Evolutionary conservation across 2,797 vertebrate genomes (phyloP), one percentile per base, ranked within the genome.

Genomic region (Siniperca obscura): DNA sequence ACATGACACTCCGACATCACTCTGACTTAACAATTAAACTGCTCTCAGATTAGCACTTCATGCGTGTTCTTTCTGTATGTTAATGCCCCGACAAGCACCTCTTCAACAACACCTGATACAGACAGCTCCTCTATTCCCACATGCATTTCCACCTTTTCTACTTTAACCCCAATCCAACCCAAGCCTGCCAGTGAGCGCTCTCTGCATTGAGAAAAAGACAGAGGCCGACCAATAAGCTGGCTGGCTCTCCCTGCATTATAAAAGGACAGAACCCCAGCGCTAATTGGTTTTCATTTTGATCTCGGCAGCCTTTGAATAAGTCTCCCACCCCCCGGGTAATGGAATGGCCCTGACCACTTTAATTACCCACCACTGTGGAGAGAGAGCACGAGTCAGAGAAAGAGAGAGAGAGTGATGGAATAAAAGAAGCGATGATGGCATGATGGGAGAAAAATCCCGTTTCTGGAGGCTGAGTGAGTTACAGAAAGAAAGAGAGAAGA

Each of bases 271-370:
- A 90, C 74, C 86, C 61, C 77, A 56, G 74, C 7, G 25, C 90
- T 94, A 94, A 94, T 94, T 94, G 92, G 89, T 93, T 94, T 93
- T 92, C 87, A 92, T 93, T 93, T 90, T 91, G 91, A 92, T 94
- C 91, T 88, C 30, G 5, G 81, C 70, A 83, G 88, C 90, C 86
- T 93, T 90, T 90, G 88, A 93, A 91, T 90, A 90, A 85, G 86
- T 88, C 75, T 84, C 87, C 87, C 81, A 85, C 85, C 91, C 90
- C 62, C 53, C 11, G 76, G 92, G 87, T 90, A 89, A 87, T 86
- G 82, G 90, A 91, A 91, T 86, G 86, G 85, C 81, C 85, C 87
- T 80, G 87, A 81, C 89, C 83, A 84, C 82, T 90, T 89, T 94
- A 91, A 93, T 94, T 93, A 93, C 86, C 85, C 76, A 74, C 68